A percentile compares a stretch with the other conserved stretches of the same genome.
Conservation (phyloP, 2,113 vertebrate genomes). For the Cervus canadensis region DNA sequence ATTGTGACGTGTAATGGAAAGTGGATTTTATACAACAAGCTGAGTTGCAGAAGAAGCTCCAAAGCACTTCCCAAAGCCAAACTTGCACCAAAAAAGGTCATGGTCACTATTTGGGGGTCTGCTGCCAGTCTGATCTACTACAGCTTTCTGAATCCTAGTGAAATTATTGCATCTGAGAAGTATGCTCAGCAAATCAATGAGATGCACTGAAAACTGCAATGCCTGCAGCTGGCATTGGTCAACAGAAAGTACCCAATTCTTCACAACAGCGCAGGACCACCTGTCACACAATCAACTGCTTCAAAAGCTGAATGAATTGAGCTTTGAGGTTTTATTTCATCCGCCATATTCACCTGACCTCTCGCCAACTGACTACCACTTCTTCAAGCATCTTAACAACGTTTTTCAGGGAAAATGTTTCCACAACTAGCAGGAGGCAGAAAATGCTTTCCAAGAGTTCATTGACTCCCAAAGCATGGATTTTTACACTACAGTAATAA, state of each 20-base stretch:
- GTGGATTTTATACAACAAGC: background rate
- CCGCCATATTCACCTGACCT: background rate
- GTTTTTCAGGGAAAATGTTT: background rate
- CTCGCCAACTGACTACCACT: background rate
- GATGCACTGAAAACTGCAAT: background rate
- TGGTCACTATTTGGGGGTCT: background rate
- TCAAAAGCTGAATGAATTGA: background rate
- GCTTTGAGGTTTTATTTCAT: background rate
- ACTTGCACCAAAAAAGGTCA: background rate
- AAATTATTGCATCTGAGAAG: background rate
- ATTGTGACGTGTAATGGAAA: background rate
- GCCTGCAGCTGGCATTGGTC: background rate
- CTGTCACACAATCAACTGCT: background rate
- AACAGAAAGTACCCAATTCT: background rate
- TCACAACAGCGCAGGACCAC: background rate
- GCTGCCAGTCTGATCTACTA: background rate
- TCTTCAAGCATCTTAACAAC: background rate
- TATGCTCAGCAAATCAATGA: background rate
- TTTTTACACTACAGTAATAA: background rate
- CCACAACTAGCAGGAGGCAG: background rate
- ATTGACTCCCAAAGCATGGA: background rate
- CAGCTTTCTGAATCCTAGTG: background rate
- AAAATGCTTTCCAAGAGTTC: background rate
- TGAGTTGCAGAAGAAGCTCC: background rate
- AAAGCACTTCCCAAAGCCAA: background rate